Evolutionary conservation across 2,113 vertebrate genomes (phyloP).

Genomic region (Empidonax alnorum): DNA sequence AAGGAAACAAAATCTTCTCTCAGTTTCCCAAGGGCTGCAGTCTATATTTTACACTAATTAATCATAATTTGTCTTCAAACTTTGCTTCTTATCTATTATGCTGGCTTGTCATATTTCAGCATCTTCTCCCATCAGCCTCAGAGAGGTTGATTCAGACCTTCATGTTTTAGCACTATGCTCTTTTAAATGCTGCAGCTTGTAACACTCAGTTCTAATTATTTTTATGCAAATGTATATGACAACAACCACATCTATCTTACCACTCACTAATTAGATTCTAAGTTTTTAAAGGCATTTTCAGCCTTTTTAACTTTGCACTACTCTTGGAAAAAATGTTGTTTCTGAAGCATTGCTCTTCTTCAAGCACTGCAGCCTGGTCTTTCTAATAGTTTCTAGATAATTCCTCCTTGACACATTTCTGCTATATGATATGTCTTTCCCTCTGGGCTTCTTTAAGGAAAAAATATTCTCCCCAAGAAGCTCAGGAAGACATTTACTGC

Average conservation of each 20-base stretch:
- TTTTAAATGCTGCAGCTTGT: background rate
- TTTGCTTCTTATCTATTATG: background rate
- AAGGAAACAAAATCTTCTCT: background rate
- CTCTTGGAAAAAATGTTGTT: background rate
- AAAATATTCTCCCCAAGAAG: slow-evolving; percentile 27
- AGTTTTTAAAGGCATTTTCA: background rate
- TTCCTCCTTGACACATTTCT: slow-evolving; percentile 14
- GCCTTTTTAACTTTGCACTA: background rate
- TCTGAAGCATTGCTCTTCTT: background rate
- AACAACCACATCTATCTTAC: background rate
- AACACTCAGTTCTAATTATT: slow-evolving; percentile 32
- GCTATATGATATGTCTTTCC: slow-evolving; percentile 1
- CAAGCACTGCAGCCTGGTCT: background rate
- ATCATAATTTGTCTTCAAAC: background rate
- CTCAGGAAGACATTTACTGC: slow-evolving; percentile 37
- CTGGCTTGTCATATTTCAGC: background rate
- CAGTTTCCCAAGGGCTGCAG: background rate
- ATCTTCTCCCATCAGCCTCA: background rate
- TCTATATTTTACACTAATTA: slow-evolving; percentile 29
- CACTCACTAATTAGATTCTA: background rate
- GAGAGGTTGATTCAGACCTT: background rate
- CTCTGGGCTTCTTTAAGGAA: slow-evolving; percentile 27
- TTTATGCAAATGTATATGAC: slow-evolving; percentile 34
- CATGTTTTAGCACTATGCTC: background rate
- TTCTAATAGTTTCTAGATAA: slow-evolving; percentile 23